Evolutionary conservation across 92 coral and sea anemone species (phyloP).

Genomic region (Bergia puertoricense): DNA sequence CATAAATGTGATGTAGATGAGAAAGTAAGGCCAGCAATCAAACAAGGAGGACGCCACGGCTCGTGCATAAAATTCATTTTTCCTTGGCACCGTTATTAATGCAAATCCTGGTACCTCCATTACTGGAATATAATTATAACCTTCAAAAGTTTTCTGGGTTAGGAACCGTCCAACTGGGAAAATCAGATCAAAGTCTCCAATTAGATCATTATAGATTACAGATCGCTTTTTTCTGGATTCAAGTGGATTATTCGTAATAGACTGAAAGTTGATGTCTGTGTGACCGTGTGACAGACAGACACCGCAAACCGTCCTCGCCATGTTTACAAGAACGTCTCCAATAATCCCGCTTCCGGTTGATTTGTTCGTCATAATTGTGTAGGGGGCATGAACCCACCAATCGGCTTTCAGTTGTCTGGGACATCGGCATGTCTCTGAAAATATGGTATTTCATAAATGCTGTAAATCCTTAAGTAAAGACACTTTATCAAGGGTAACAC

Average conservation of each 20-base stretch:
- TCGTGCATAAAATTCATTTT: not conserved
- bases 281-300: conserved; percentile 48
- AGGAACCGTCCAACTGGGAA: conserved; percentile 21
- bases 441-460: not conserved
- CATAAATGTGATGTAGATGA: conserved; percentile 8
- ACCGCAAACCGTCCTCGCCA: conserved; percentile 54
- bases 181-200: not conserved
- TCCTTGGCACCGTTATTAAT: not conserved
- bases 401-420: conserved; percentile 55
- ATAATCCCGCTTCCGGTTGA: conserved; percentile 53
- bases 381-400: conserved; percentile 64
- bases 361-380: conserved; percentile 39
- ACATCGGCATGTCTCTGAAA: conserved; percentile 77
- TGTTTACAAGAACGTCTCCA: conserved; percentile 40
- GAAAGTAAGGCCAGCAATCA: conserved; percentile 19
- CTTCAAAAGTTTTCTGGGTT: not conserved
- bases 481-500: too few relatives aligned
- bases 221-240: not conserved
- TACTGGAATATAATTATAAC: conserved; percentile 11
- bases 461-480: not conserved
- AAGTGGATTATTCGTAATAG: not conserved
- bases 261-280: conserved; percentile 21
- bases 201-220: not conserved
- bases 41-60: conserved; percentile 18
- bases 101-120: conserved; percentile 24